These are phyloP conservation scores for Apis dorsata DNA, from an alignment of 1,140 invertebrate genomes.

Conservation along the genomic window DNA sequence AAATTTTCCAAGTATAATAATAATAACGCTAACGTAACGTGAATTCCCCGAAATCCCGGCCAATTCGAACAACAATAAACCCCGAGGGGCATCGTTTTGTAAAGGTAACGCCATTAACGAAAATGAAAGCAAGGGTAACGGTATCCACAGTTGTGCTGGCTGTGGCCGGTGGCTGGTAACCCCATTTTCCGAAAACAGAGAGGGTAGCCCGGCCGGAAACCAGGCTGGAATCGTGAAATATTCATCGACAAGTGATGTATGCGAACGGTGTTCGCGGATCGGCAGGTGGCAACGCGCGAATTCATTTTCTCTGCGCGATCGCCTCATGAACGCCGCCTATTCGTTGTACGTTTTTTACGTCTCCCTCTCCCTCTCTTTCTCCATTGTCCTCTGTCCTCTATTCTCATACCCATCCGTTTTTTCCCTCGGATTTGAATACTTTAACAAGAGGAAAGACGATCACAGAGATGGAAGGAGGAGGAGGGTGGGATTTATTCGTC, in stretches of 20 bases:
- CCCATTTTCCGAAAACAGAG: slow-evolving; percentile 11
- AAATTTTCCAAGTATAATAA: not conserved
- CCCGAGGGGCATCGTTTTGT: not conserved
- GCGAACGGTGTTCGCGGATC: slow-evolving; percentile 4
- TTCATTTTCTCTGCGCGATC: slow-evolving; percentile 27
- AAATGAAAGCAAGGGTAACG: slow-evolving; percentile 2
- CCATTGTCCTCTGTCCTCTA: too few relatives aligned
- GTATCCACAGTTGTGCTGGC: not conserved
- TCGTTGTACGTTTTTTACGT: not conserved
- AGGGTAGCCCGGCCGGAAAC: not conserved
- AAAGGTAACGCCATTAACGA: not conserved
- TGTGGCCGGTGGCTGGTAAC: not conserved
- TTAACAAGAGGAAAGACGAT: slow-evolving; percentile 3
- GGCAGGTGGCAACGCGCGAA: slow-evolving; percentile 4
- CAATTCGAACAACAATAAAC: not conserved
- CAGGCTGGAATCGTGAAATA: slow-evolving; percentile 13
- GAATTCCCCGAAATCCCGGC: not conserved
- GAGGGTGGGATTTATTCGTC: too few relatives aligned
- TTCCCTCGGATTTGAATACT: slow-evolving; percentile 17
- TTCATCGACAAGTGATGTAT: slow-evolving; percentile 6
- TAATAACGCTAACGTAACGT: not conserved
- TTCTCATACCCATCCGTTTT: not conserved
- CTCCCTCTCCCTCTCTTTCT: not conserved
- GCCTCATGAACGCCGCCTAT: slow-evolving; percentile 22
- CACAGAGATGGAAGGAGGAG: not conserved